phyloP scores from a whole-genome alignment of 2,888 invertebrate genomes.

The Bombylius discolor region DNA sequence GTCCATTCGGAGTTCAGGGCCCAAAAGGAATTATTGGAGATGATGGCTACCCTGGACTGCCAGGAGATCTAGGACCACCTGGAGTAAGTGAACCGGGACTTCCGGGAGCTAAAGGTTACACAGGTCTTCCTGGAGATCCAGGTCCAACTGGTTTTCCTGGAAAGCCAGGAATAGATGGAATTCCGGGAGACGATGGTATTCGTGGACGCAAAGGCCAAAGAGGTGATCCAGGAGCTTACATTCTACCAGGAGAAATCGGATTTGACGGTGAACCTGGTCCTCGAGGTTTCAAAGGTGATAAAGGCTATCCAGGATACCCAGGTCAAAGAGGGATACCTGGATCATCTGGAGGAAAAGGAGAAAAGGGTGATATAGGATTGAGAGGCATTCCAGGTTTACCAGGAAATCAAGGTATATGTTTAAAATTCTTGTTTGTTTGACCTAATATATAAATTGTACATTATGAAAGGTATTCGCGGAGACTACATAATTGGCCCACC shows the following conservation, averaged over 20 bases:
- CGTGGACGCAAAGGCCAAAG: constrained; percentile 36
- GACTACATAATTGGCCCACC: constrained; percentile 32
- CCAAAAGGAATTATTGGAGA: constrained; percentile 41
- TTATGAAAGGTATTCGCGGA: constrained; percentile 31
- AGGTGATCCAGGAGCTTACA: constrained; percentile 33
- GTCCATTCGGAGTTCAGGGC: constrained; percentile 47
- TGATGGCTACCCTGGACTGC: constrained; percentile 42
- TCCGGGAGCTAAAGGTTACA: constrained; percentile 51
- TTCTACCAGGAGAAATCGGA: constrained; percentile 34
- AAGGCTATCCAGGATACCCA: constrained; percentile 40
- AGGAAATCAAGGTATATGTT: constrained; percentile 30
- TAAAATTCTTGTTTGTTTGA: no score
- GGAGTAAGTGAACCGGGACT: constrained; percentile 41
- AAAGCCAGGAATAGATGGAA: constrained; percentile 37
- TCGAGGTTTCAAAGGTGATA: constrained; percentile 36
- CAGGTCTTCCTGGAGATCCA: constrained; percentile 49
- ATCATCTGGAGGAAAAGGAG: constrained; percentile 45
- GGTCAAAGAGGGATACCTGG: constrained; percentile 40
- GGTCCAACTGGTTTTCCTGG: constrained; percentile 53
- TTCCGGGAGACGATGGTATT: constrained; percentile 30
- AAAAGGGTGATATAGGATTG: constrained; percentile 41
- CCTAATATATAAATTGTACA: no score
- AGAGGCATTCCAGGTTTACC: constrained; percentile 45
- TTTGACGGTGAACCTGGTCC: constrained; percentile 33
- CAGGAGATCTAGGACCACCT: constrained; percentile 39